Evolutionary conservation across 2,888 invertebrate genomes (phyloP), one percentile per base, ranked within the genome.

Genomic region (Agrilus mali): DNA sequence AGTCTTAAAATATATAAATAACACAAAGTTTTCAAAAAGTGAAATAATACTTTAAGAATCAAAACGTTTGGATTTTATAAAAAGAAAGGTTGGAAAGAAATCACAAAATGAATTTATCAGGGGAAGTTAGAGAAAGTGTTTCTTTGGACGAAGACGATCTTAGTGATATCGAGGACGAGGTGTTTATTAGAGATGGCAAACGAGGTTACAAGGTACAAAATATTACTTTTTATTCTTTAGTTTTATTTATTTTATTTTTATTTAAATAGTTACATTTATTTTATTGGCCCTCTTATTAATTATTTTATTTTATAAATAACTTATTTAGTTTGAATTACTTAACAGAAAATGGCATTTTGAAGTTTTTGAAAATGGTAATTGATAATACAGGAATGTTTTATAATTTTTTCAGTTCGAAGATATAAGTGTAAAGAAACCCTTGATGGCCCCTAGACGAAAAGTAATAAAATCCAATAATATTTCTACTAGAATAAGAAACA

Each of bases 131-230:
- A 48, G 82, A 83, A 60, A 80, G 78, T 54, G 61, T 67, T 32
- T 66, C 66, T 12, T 71, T 78, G 48, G 82, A 82, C 55, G 82
- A 82, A 52, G 83, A 83, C 49, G 75, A 78, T 50, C 69, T 81
- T 53, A 82, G 82, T 55, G 83, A 83, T 63, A 78, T 83, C 12
- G 83, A 84, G 55, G 83, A 84, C 60, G 83, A 84, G 61, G 83
- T 84, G 14, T 84, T 84, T 58, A 82, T 83, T 51, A 70, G 81
- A 47, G 82, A 83, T 67, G 80, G 82, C 14, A 75, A 76, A 59
- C 76, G 75, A 53, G 75, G 79, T 38, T 70, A 67, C 52, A 79
- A 77, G 63, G 72, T 74, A 58, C 20, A 5, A 20, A 20, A 20
- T 6, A 6, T 2, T 1, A 4, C 47, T 41, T 36, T 38, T 27